Percentiles rank a stretch among this genome's conserved stretches.
Conservation (phyloP, 2,797 vertebrate genomes). For the Silurus lanzhouensis region DNA sequence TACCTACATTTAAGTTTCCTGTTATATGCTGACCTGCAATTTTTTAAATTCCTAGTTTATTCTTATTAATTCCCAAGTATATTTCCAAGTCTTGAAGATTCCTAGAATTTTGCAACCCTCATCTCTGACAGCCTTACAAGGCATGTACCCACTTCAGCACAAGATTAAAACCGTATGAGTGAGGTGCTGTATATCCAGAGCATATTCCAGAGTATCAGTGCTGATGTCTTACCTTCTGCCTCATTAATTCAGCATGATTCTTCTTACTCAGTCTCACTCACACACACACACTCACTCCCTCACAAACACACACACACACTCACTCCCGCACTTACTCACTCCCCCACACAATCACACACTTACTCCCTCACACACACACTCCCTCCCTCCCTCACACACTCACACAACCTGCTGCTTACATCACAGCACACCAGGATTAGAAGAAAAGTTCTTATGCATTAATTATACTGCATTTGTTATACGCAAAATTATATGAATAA, state of each 20-base stretch:
- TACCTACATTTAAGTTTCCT: too few relatives aligned
- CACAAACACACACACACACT: not conserved
- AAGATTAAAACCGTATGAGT: constrained; percentile 25
- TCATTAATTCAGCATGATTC: constrained; percentile 41
- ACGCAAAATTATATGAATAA: too few relatives aligned
- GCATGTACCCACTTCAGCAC: constrained; percentile 40
- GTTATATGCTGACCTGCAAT: too few relatives aligned
- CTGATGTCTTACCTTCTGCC: constrained; percentile 35
- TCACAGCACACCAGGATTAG: constrained; percentile 6
- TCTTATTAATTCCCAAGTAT: too few relatives aligned
- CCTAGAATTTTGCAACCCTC: not conserved
- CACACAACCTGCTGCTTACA: not conserved
- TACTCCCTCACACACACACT: too few relatives aligned
- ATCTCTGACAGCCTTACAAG: constrained; percentile 33
- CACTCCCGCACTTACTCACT: too few relatives aligned
- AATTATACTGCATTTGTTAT: not conserved
- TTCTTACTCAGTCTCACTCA: not conserved
- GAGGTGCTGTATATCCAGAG: constrained; percentile 24
- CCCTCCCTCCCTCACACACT: not conserved
- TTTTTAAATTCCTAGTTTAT: too few relatives aligned
- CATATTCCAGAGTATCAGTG: constrained; percentile 25
- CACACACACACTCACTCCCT: constrained; percentile 10
- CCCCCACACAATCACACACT: not conserved
- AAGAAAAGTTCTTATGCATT: not conserved
- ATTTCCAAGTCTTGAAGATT: too few relatives aligned